Evolutionary conservation across 2,797 vertebrate genomes (phyloP).

Genomic region (Sebastes glaucus): DNA sequence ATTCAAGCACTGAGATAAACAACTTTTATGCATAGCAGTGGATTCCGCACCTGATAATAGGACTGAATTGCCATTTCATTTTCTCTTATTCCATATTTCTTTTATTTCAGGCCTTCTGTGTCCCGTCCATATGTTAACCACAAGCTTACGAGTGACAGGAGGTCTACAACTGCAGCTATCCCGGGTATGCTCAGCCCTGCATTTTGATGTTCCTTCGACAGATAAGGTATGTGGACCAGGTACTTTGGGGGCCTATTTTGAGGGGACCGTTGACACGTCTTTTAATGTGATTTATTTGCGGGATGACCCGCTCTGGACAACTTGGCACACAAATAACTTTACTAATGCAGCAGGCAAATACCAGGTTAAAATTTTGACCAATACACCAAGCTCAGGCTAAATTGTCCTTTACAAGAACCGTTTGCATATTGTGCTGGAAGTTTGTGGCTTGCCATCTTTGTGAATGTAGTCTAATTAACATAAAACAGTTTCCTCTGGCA

Average conservation of each 20-base stretch:
- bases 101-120: not conserved
- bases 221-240: constrained; percentile 71
- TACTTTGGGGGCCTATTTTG: constrained; percentile 78
- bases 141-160: constrained; percentile 1
- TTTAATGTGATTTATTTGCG: constrained; percentile 79
- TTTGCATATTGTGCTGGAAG: not conserved
- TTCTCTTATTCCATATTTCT: not conserved
- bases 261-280: constrained; percentile 75
- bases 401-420: not conserved
- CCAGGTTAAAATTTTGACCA: constrained; percentile 53
- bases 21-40: not conserved
- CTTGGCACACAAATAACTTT: constrained; percentile 77
- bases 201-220: constrained; percentile 71
- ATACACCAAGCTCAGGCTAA: constrained; percentile 6
- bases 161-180: constrained; percentile 35
- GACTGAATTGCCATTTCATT: not conserved
- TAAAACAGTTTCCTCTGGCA: not conserved
- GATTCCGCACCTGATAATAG: not conserved
- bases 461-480: not conserved
- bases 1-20: not conserved
- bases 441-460: not conserved
- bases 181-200: constrained; percentile 39
- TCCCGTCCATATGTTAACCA: not conserved
- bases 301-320: constrained; percentile 66
- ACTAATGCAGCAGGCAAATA: constrained; percentile 55